Percentiles rank a stretch among this genome's conserved stretches.
These are phyloP conservation scores for Motacilla alba DNA, from an alignment of 2,113 vertebrate genomes.

Conservation along the genomic window DNA sequence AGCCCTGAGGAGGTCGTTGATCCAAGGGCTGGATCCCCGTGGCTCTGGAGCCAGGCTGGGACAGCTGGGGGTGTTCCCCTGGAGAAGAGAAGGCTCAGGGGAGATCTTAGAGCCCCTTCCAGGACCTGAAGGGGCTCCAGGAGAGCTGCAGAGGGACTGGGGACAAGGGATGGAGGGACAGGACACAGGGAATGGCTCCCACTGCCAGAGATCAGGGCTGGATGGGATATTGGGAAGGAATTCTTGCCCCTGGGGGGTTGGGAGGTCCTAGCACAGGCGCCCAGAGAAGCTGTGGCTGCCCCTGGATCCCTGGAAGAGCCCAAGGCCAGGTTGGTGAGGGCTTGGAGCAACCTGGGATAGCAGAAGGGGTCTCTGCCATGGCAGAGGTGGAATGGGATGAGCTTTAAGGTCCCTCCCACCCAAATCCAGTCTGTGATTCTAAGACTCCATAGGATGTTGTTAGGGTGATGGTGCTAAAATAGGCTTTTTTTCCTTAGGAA, in stretches of 20 bases:
- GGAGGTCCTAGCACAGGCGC: background rate
- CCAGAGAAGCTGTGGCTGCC: background rate
- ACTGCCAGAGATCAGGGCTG: rapidly evolving
- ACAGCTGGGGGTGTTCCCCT: background rate
- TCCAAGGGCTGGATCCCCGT: background rate
- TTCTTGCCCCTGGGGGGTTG: rapidly evolving
- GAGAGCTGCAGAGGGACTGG: background rate
- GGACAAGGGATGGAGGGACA: background rate
- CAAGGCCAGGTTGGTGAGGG: rapidly evolving
- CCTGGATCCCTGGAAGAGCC: background rate
- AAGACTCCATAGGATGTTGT: background rate
- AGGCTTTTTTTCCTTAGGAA: background rate
- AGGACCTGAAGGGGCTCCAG: rapidly evolving
- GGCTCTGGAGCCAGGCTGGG: background rate
- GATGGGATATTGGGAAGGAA: background rate
- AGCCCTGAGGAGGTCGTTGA: background rate
- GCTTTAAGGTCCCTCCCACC: background rate
- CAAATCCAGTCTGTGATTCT: background rate
- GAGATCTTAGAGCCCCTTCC: rapidly evolving
- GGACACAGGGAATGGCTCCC: background rate
- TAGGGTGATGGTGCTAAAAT: background rate
- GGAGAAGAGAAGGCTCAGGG: background rate
- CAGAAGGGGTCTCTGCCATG: background rate
- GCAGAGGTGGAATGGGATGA: rapidly evolving
- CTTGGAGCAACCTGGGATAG: rapidly evolving